Evolutionary conservation across 2,113 vertebrate species (phyloP).

Genomic region (Bostrychus sinensis): DNA sequence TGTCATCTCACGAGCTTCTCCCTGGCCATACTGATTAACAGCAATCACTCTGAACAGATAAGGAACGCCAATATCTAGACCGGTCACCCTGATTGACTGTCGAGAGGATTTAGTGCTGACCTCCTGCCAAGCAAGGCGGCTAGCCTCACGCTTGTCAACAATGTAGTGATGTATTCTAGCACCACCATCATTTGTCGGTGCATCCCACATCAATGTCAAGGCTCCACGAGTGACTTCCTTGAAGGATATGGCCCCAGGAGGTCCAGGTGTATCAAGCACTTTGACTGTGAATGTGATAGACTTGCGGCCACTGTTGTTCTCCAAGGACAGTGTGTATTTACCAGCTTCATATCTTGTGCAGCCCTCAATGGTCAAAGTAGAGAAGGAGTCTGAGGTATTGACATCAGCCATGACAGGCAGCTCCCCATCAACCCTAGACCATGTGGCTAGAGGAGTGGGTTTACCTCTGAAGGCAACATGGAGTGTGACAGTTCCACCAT

Average conservation of each 20-base stretch:
- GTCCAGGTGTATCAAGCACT: conserved; percentile 95
- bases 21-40: conserved; percentile 93
- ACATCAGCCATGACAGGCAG: conserved; percentile 90
- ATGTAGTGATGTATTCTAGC: conserved; percentile 92
- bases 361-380: conserved; percentile 90
- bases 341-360: conserved; percentile 94
- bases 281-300: conserved; percentile 94
- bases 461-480: conserved; percentile 90
- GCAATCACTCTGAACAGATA: conserved; percentile 93
- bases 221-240: conserved; percentile 93
- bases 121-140: conserved; percentile 93
- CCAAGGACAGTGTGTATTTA: conserved; percentile 93
- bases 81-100: conserved; percentile 87
- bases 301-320: conserved; percentile 95
- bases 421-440: conserved; percentile 89
- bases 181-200: conserved; percentile 91
- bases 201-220: conserved; percentile 95
- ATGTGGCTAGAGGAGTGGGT: conserved; percentile 90
- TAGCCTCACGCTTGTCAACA: conserved; percentile 94
- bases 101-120: conserved; percentile 89
- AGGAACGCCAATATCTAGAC: conserved; percentile 86
- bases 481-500: conserved; percentile 88
- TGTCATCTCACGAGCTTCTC: conserved; percentile 90
- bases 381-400: conserved; percentile 91
- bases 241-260: conserved; percentile 90